Evolutionary conservation across 2,797 vertebrate genomes (phyloP), one percentile per base, ranked within the genome.

Genomic region (Aldrovandia affinis): DNA sequence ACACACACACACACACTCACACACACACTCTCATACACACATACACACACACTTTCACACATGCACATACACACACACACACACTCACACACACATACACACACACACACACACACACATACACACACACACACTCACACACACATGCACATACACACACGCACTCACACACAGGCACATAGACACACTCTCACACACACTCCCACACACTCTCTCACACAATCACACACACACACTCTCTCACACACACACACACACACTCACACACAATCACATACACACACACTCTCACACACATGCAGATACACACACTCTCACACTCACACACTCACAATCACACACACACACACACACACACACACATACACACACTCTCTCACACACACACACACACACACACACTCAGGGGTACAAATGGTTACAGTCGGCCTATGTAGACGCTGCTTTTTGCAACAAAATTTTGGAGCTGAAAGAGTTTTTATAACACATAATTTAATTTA

Each of bases 401-500:
- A 5, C 6, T 90, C 90, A 93, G 92, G 93, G 93, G 92, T 92
- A 91, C 92, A 90, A 88, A 89, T 88, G 84, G 86, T 86, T 30
- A 81, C 68, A 78, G 63, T 88, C 68, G 54, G 57, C 83, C 44
- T 50, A 50, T 5, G 47, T n/a, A n/a, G 75, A 77, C 85, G 78
- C 83, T 86, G 88, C 90, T 89, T 90, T 80, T 89, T 86, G 88
- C 88, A 89, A 87, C 73, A 47, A 84, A 91, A 83, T 86, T 28
- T 20, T 86, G 84, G 70, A 25, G 47, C 81, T 81, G 86, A 86
- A 88, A 83, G 86, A 82, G 15, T 79, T 92, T 91, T 88, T 78
- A 87, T 89, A 90, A 92, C 90, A 92, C 87, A 89, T 90, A 90
- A 92, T 92, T 93, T 93, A 91, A 93, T 90, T 90, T 90, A 89